Conservation (phyloP, 2,113 vertebrate species). For the Hemicordylus capensis region DNA sequence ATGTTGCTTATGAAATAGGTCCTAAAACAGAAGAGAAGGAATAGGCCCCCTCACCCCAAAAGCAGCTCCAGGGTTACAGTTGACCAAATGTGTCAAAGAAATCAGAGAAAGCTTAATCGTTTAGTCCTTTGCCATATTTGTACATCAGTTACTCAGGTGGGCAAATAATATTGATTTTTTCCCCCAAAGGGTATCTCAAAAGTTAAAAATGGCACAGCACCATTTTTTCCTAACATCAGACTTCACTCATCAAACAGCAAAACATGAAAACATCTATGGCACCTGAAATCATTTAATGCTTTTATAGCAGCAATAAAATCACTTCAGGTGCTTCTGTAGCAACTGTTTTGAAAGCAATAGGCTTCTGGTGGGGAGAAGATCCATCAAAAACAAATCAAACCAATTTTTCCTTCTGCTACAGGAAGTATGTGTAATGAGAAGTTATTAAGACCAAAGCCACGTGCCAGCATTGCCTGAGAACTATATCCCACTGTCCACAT, state of each 20-base stretch:
- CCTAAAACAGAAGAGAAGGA: not conserved
- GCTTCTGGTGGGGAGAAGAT: conserved; percentile 64
- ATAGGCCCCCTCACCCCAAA: too few species aligned
- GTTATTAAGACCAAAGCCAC: conserved; percentile 68
- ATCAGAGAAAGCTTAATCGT: conserved; percentile 28
- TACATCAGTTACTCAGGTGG: conserved; percentile 17
- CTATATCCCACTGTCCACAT: conserved; percentile 34
- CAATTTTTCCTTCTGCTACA: conserved; percentile 67
- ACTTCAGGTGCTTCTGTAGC: conserved; percentile 66
- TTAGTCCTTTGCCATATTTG: conserved; percentile 21
- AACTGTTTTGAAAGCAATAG: conserved; percentile 71
- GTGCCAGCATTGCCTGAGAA: conserved; percentile 48
- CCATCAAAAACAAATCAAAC: conserved; percentile 78
- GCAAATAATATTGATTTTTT: conserved; percentile 53
- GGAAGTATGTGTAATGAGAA: conserved; percentile 67
- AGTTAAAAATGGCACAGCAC: conserved; percentile 64
- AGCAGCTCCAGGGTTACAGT: conserved; percentile 10
- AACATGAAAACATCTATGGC: conserved; percentile 55
- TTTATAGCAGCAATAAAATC: conserved; percentile 73
- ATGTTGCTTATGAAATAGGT: not conserved
- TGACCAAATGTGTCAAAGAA: conserved; percentile 24
- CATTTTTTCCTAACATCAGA: conserved; percentile 49
- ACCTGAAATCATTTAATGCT: conserved; percentile 69
- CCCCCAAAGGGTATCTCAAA: conserved; percentile 54
- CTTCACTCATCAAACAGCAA: conserved; percentile 64